Evolutionary conservation across 1,140 invertebrate genomes (phyloP).

Genomic region (Drosophila nikananu): DNA sequence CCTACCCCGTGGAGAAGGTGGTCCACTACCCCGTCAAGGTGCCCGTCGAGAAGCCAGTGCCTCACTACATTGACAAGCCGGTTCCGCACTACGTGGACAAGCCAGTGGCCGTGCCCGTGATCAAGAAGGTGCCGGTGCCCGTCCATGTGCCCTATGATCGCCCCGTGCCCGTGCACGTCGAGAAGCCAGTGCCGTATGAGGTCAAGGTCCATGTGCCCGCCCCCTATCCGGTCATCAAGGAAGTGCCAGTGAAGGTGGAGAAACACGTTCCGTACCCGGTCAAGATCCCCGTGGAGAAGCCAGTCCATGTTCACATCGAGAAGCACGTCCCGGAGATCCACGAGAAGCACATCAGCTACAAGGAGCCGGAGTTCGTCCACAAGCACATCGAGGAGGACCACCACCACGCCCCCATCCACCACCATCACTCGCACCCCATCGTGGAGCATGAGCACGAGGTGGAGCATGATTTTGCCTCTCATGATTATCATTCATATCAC

Average conservation of each 20-base stretch:
- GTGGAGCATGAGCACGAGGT: constrained; percentile 80
- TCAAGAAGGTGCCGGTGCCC: constrained; percentile 86
- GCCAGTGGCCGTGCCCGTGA: constrained; percentile 87
- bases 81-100: constrained; percentile 89
- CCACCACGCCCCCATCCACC: constrained; percentile 70
- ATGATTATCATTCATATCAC: constrained; percentile 76
- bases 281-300: constrained; percentile 87
- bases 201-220: constrained; percentile 87
- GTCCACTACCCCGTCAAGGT: constrained; percentile 91
- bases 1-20: constrained; percentile 90
- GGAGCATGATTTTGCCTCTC: constrained; percentile 78
- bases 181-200: constrained; percentile 87
- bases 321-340: constrained; percentile 82
- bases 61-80: constrained; percentile 88
- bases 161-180: constrained; percentile 88
- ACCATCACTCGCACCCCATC: constrained; percentile 70
- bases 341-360: constrained; percentile 82
- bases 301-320: constrained; percentile 85
- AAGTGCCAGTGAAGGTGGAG: constrained; percentile 86
- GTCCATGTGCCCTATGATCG: constrained; percentile 87
- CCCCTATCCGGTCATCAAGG: constrained; percentile 86
- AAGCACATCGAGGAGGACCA: constrained; percentile 81
- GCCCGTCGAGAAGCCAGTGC: constrained; percentile 88
- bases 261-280: constrained; percentile 87
- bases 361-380: constrained; percentile 80